Percentiles rank a stretch among this genome's conserved stretches.
These are phyloP conservation scores for Stenichneumon culpator DNA, from an alignment of 2,888 invertebrate species.

Conservation along the genomic window DNA sequence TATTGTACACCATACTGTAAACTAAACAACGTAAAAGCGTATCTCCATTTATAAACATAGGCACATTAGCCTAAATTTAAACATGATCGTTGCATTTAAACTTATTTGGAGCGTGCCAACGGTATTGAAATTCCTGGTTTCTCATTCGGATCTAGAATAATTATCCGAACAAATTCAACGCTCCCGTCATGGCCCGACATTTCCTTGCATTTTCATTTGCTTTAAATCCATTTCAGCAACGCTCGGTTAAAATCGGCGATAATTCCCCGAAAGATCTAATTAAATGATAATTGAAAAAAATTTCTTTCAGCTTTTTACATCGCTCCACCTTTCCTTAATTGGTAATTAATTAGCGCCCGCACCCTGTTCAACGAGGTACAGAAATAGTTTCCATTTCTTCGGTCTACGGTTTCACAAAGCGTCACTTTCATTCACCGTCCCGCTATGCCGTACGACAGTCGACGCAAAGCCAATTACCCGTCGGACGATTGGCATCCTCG, in stretches of 20 bases:
- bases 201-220: neutral
- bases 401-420: neutral
- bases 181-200: neutral
- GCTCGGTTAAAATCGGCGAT: neutral
- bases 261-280: neutral
- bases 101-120: no score
- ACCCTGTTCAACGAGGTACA: neutral
- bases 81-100: no score
- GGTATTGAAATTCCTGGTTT: no score
- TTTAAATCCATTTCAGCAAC: neutral
- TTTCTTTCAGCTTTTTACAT: neutral
- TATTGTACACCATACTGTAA: no score
- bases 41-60: no score
- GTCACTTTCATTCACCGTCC: neutral
- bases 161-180: neutral
- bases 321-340: conserved; percentile 14
- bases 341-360: conserved; percentile 8
- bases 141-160: no score
- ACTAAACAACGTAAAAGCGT: no score
- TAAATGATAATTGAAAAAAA: neutral
- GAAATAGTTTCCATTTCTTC: neutral
- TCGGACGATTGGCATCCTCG: conserved; percentile 11
- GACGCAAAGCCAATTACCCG: neutral
- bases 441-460: neutral
- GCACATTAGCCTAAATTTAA: neutral